Base-by-base conservation (phyloP, 2,113 vertebrate species). In the Cavia porcellus region DNA sequence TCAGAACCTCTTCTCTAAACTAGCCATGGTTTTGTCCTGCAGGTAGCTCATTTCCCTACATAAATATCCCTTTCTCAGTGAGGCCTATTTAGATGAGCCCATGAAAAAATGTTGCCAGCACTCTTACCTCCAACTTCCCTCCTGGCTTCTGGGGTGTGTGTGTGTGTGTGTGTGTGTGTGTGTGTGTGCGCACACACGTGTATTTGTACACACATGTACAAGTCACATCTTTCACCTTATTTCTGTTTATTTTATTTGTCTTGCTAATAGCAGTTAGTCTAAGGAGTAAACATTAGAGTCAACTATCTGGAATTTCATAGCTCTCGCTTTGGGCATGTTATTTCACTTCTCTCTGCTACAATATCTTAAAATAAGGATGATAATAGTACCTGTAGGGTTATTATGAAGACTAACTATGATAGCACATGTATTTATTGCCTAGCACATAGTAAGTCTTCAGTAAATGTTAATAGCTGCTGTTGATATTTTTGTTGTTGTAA, bases 1-100 rank as follows among this genome's bases (percentile, higher is more conserved):
- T 94, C 72, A 89, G 68, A 95, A 57, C 17, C 32, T 72, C 38
- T 96, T 81, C 81, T 70, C 80, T 75, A 82, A 94, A 86, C 81
- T 81, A 86, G 68, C 57, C 42, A 20, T 89, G 35, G 52, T 84
- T 52, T 8, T 62, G 19, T 47, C n/a, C 62, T 38, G 57, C 17
- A 66, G 22, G 72, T 89, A 64, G 7, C 17, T 88, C 4, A 14
- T 64, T 1, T 81, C 47, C 75, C 62, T 94, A 35, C 61, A 85
- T 74, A 95, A 62, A 45, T 86, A 47, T 92, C 57, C 42, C 20
- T 68, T 85, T 92, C 70, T 80, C 64, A 74, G 32, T 66, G 17
- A 94, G 57, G 3, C 25, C 55, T 94, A 1, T 79, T 10, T 68
- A 72, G n/a, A 83, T 45, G 59, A 64, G 19, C 55, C 52, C 72